Evolutionary conservation across 2,888 invertebrate species (phyloP).

Genomic region (Pyrocoelia pectoralis): DNA sequence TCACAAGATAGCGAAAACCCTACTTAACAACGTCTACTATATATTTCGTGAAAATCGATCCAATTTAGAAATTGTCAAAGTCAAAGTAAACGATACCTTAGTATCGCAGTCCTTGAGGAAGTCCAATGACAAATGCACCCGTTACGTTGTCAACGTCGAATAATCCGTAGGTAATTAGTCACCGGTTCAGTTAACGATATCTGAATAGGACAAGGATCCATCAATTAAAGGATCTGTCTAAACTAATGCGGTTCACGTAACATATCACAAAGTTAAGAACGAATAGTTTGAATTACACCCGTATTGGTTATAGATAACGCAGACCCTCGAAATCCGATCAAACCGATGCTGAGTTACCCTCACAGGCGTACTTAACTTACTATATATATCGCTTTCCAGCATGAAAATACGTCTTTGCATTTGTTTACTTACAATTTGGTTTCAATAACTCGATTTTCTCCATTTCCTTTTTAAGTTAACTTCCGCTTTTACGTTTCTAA

Average conservation of each 20-base stretch:
- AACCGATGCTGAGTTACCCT: constrained; percentile 22
- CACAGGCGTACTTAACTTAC: constrained; percentile 18
- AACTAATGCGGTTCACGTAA: constrained; percentile 49
- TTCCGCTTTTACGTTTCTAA: too few species aligned
- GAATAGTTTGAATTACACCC: constrained; percentile 37
- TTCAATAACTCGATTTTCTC: neutral
- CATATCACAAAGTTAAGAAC: constrained; percentile 45
- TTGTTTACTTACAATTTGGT: constrained; percentile 27
- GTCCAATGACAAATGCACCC: neutral
- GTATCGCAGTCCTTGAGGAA: neutral
- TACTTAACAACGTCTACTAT: too few species aligned
- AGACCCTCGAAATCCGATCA: constrained; percentile 14
- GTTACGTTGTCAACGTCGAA: neutral
- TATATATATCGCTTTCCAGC: constrained; percentile 3
- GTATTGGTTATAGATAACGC: constrained; percentile 31
- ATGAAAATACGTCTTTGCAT: constrained; percentile 23
- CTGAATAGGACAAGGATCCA: constrained; percentile 37
- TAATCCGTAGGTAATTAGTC: neutral
- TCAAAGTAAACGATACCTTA: too few species aligned
- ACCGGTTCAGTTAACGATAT: neutral
- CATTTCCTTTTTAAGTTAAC: neutral
- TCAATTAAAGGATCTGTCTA: constrained; percentile 49
- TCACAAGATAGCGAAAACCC: constrained; percentile 12
- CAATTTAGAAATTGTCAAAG: too few species aligned
- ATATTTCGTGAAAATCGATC: too few species aligned